A percentile compares a stretch with the other conserved stretches of the same genome.
phyloP scores from a whole-genome alignment of 2,888 invertebrate species.

The Nomada hirtipes region DNA sequence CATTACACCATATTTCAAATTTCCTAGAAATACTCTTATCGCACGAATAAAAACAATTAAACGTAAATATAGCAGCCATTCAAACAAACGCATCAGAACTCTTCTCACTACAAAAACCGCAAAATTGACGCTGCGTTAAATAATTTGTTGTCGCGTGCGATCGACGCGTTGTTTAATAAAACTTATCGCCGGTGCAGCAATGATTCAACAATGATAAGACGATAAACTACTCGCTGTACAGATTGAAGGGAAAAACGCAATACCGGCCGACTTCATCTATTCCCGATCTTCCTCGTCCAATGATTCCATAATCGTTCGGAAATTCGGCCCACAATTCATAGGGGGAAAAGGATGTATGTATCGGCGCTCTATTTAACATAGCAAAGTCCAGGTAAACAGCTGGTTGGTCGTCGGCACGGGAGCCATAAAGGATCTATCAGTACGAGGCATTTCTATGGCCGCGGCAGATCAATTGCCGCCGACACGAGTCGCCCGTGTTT shows the following conservation, averaged over 20 bases:
- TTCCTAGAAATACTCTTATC: too few relatives aligned
- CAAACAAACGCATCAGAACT: too few relatives aligned
- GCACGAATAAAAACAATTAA: too few relatives aligned
- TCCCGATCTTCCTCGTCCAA: neutral
- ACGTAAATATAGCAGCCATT: too few relatives aligned
- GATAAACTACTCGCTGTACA: conserved; percentile 13
- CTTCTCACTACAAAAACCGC: too few relatives aligned
- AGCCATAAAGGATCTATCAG: conserved; percentile 57
- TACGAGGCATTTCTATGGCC: conserved; percentile 55
- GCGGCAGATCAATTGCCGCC: conserved; percentile 77
- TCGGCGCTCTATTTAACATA: conserved; percentile 53
- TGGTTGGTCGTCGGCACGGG: conserved; percentile 37
- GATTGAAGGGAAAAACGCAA: neutral
- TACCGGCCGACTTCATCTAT: neutral
- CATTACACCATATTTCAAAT: too few relatives aligned
- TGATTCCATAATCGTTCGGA: neutral
- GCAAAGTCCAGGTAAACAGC: conserved; percentile 43
- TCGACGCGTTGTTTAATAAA: neutral
- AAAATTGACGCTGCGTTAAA: too few relatives aligned
- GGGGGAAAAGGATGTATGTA: neutral
- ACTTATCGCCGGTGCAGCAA: conserved; percentile 34
- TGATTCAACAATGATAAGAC: conserved; percentile 37
- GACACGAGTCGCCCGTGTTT: conserved; percentile 76
- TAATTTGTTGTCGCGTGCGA: too few relatives aligned
- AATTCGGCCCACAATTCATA: neutral